Evolutionary conservation across 2,113 vertebrate genomes (phyloP), one percentile per base, ranked within the genome.

Genomic region (Salvelinus namaycush): DNA sequence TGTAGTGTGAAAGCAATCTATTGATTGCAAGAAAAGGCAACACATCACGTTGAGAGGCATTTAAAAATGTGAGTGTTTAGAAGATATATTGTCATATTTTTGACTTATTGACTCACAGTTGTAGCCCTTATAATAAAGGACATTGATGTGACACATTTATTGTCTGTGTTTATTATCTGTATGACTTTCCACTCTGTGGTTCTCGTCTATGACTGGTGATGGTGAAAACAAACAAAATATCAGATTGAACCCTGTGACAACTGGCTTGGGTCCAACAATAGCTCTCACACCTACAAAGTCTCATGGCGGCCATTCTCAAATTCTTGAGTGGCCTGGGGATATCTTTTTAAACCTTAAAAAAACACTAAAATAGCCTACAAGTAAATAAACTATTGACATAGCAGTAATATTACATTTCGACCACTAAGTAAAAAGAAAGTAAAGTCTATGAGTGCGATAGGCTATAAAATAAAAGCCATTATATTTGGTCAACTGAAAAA

Each of bases 131-230:
- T 83, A 85, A 86, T 81, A 84, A 44, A 60, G 80, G 48, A 76
- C 73, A 77, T 74, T 69, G 79, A 90, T 86, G 86, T 79, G 83
- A 84, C 84, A 79, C 77, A 81, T 83, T 84, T 71, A 78, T 76
- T 84, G 82, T 83, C 76, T 57, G 71, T 62, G 59, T 62, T 62
- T 62, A 62, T 62, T 9, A 76, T 75, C 54, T 74, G 26, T 66
- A 7, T 48, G 34, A 49, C 65, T 59, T 18, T 22, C 18, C 34
- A 62, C 66, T 79, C 76, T 11, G n/a, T 76, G 71, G 70, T 79
- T 20, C 6, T 34, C 27, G 29, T 31, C 29, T 1, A 77, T 83
- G 81, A 79, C 68, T 27, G 84, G 68, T 60, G 80, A 75, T 80
- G 31, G 39, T 27, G 39, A 66, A 87, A 86, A 87, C 81, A 88